Evolutionary conservation across 2,113 vertebrate species (phyloP).

Genomic region (Trochalopteron elliotii): DNA sequence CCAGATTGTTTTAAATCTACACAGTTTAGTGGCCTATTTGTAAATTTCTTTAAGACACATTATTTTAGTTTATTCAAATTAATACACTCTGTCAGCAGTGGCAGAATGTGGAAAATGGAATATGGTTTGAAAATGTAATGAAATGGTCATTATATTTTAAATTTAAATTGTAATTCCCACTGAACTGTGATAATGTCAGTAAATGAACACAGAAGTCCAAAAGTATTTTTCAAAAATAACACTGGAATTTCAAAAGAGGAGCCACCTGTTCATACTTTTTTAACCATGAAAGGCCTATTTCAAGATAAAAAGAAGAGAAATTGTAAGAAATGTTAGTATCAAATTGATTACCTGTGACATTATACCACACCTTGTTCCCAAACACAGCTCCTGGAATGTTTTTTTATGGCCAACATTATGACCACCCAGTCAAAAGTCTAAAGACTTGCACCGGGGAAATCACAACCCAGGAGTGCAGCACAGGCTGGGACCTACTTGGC

Average conservation of each 20-base stretch:
- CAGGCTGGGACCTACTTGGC: not conserved
- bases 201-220: not conserved
- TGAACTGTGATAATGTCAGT: not conserved
- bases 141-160: not conserved
- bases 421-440: not conserved
- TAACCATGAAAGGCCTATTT: not conserved
- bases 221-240: not conserved
- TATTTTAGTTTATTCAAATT: slow-evolving; percentile 2
- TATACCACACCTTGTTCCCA: not conserved
- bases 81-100: not conserved
- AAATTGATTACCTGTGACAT: not conserved
- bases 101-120: not conserved
- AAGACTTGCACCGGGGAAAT: not conserved
- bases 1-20: not conserved
- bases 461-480: not conserved
- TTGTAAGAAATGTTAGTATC: not conserved
- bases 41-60: not conserved
- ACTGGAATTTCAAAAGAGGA: not conserved
- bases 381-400: not conserved
- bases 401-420: not conserved
- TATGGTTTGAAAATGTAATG: too few species aligned
- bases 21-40: not conserved
- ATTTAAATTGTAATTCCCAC: not conserved
- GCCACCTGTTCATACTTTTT: not conserved
- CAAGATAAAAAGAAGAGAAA: not conserved